Percentiles rank a stretch among this genome's conserved stretches.
phyloP scores from a whole-genome alignment of 2,888 invertebrate species.

The Xanthostigma xanthostigma region DNA sequence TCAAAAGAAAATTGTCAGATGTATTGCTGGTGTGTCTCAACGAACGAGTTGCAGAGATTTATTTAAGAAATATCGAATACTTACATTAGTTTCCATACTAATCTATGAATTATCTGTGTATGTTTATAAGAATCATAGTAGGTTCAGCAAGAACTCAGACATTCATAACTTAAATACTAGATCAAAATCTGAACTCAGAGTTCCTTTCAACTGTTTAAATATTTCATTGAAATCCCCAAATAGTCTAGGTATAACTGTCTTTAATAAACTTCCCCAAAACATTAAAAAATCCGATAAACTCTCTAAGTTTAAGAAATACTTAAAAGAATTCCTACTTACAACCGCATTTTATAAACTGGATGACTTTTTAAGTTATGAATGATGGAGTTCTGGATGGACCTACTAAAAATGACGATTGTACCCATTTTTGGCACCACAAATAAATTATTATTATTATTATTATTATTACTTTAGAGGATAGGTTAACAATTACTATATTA shows the following conservation, averaged over 20 bases:
- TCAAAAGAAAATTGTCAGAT: not conserved
- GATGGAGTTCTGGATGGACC: not conserved
- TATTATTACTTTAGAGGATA: too few species aligned
- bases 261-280: not conserved
- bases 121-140: too few species aligned
- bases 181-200: not conserved
- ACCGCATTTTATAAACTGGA: too few species aligned
- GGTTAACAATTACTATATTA: too few species aligned
- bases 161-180: not conserved
- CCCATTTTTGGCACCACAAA: too few species aligned
- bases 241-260: not conserved
- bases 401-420: too few species aligned
- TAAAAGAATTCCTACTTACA: not conserved
- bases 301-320: not conserved
- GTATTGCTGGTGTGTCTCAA: not conserved
- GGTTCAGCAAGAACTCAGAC: not conserved
- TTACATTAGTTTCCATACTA: not conserved
- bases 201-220: not conserved
- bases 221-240: not conserved
- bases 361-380: too few species aligned
- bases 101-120: not conserved
- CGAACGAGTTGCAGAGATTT: not conserved
- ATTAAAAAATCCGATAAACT: not conserved
- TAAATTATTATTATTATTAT: too few species aligned
- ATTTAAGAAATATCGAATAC: not conserved